Conservation (phyloP, 2,113 vertebrate species). For the Pachyramphus minor region DNA sequence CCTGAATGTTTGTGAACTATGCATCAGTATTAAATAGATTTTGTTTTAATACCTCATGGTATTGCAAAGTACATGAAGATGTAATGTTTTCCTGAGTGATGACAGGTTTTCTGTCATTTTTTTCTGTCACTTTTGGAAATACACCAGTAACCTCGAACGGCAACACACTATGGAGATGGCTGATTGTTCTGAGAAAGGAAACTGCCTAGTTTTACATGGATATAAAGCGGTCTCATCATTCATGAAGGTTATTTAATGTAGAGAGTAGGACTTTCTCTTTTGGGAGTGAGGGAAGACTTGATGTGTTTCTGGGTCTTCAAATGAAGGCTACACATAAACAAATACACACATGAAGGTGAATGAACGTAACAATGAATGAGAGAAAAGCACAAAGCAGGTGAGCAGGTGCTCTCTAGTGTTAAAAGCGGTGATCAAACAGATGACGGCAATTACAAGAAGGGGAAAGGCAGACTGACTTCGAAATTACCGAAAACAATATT, state of each 20-base stretch:
- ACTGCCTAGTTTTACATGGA: neutral
- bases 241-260: neutral
- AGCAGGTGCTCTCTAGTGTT: constrained; percentile 62
- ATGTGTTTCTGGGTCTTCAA: neutral
- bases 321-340: neutral
- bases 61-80: neutral
- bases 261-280: neutral
- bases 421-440: neutral
- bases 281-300: neutral
- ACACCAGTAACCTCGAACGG: neutral
- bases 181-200: neutral
- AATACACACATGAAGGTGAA: neutral
- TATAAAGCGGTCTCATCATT: neutral
- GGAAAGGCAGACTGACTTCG: neutral
- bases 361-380: neutral
- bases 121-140: neutral
- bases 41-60: neutral
- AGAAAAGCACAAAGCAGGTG: constrained; percentile 52
- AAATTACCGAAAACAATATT: neutral
- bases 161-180: neutral
- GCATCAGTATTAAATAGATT: neutral
- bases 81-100: neutral
- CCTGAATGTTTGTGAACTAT: neutral
- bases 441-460: neutral
- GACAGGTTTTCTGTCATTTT: neutral